phyloP scores from a whole-genome alignment of 2,888 invertebrate species.

The Tachina grossa region DNA sequence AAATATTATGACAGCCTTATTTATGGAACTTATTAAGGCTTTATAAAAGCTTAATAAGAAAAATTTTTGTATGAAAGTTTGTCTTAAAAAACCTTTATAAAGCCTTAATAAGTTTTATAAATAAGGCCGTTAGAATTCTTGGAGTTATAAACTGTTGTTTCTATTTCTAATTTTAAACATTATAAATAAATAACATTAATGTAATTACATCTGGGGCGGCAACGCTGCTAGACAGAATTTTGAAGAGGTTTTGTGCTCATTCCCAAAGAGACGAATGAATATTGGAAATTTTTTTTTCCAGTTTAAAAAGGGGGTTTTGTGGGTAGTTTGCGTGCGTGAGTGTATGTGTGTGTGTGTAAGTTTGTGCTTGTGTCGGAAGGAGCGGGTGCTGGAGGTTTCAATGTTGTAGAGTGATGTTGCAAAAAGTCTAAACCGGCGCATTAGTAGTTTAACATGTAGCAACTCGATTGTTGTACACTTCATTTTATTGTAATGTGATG shows the following conservation, averaged over 20 bases:
- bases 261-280: not conserved
- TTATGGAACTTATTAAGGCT: no score
- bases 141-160: no score
- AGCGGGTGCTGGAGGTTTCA: constrained; percentile 28
- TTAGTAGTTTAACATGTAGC: constrained; percentile 23
- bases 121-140: no score
- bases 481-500: not conserved
- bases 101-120: no score
- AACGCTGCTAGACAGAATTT: constrained; percentile 9
- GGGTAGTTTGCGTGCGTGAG: not conserved
- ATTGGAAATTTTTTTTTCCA: constrained; percentile 10
- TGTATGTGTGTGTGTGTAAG: not conserved
- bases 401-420: constrained; percentile 40
- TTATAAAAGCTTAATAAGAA: no score
- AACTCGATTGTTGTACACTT: constrained; percentile 20
- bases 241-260: not conserved
- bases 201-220: not conserved
- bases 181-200: no score
- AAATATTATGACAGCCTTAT: no score
- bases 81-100: no score
- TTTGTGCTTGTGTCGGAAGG: not conserved
- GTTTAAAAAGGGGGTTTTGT: constrained; percentile 31
- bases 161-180: no score
- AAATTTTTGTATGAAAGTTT: no score
- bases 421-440: constrained; percentile 57